Percentiles rank a stretch among this genome's conserved stretches.
Evolutionary conservation across 35 echinoderm and acorn worm species (phyloP).

Genomic region (Apostichopus japonicus): DNA sequence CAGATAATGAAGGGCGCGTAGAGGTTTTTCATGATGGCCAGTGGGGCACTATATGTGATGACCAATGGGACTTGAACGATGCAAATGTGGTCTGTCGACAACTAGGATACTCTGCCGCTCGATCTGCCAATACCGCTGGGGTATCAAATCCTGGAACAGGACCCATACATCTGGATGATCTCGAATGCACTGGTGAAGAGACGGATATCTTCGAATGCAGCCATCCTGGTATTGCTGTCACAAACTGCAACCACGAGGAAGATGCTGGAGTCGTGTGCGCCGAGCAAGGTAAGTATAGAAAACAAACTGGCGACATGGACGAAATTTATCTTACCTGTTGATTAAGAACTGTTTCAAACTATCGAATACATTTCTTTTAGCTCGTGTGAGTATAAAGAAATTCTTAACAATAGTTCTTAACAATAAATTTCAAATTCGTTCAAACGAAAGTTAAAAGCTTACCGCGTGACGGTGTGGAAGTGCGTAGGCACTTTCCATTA

Average conservation of each 20-base stretch:
- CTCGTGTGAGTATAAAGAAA: background rate
- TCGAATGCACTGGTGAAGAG: conserved; percentile 64
- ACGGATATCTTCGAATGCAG: conserved; percentile 50
- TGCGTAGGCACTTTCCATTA: background rate
- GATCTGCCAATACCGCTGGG: background rate
- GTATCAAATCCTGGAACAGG: background rate
- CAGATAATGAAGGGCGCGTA: conserved; percentile 6
- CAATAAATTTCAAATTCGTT: too few species aligned
- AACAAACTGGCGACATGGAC: too few species aligned
- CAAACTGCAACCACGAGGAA: conserved; percentile 61
- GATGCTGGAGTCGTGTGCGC: conserved; percentile 73
- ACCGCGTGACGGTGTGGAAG: too few species aligned
- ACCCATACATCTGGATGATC: conserved; percentile 66
- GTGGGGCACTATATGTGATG: conserved; percentile 48
- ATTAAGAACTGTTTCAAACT: background rate
- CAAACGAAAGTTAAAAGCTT: too few species aligned
- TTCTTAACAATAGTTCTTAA: too few species aligned
- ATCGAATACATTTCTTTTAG: background rate
- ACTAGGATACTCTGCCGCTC: conserved; percentile 33
- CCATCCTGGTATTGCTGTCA: background rate
- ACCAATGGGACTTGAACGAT: conserved; percentile 24
- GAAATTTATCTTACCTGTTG: background rate
- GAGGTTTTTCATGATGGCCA: conserved; percentile 34
- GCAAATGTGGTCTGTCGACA: conserved; percentile 42
- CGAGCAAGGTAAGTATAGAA: conserved; percentile 38